Percentiles rank a stretch among this genome's conserved stretches.
Evolutionary conservation across 2,113 vertebrate genomes (phyloP).

Genomic region (Smithornis capensis): DNA sequence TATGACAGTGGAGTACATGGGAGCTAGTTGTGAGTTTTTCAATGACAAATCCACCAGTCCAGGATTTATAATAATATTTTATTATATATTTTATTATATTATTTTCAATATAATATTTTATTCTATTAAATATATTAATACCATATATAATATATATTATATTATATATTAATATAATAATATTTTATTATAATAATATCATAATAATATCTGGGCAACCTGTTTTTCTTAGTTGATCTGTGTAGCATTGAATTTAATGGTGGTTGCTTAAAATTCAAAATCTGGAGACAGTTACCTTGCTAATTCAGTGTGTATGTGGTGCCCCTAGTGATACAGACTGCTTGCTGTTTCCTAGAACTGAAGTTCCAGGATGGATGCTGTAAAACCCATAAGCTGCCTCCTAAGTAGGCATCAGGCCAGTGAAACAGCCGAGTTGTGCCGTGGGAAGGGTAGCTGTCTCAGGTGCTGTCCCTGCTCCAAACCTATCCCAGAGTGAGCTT

Average conservation of each 20-base stretch:
- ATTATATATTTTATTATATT: no score
- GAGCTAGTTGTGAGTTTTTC: neutral
- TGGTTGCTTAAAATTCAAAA: neutral
- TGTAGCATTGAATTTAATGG: neutral
- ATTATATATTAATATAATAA: no score
- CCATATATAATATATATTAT: no score
- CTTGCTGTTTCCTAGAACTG: neutral
- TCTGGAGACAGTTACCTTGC: neutral
- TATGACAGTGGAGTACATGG: neutral
- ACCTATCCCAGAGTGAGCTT: neutral
- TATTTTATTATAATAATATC: no score
- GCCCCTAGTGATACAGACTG: neutral
- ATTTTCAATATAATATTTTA: no score
- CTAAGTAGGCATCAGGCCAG: neutral
- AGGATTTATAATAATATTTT: neutral
- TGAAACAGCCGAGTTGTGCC: neutral
- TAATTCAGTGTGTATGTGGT: neutral
- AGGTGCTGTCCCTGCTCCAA: neutral
- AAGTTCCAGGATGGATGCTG: neutral
- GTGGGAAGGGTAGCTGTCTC: neutral
- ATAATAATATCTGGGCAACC: neutral
- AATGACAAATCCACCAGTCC: neutral
- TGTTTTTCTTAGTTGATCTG: neutral
- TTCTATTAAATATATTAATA: no score
- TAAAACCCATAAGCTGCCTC: neutral